Percentiles rank a stretch among this genome's conserved stretches.
Conservation (phyloP, 2,113 vertebrate species). For the Eolophus roseicapilla region DNA sequence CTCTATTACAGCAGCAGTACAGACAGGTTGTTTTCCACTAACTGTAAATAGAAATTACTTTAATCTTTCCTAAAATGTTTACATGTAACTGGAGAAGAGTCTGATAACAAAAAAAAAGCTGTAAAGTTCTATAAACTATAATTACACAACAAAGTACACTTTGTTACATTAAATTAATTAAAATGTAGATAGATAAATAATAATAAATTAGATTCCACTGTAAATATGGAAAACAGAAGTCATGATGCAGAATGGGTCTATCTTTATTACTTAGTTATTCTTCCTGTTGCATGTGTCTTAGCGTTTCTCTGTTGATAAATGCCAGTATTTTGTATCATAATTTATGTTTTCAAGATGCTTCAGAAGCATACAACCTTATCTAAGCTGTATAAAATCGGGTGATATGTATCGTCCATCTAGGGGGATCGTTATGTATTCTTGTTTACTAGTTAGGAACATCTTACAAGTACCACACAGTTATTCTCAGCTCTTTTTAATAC, state of each 20-base stretch:
- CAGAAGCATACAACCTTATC: neutral
- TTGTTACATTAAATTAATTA: constrained; percentile 57
- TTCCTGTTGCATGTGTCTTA: neutral
- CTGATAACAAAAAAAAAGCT: neutral
- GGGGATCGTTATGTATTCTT: constrained; percentile 14
- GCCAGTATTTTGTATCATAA: neutral
- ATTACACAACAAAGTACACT: constrained; percentile 57
- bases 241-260: neutral
- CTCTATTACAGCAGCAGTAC: constrained; percentile 33
- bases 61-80: constrained; percentile 70
- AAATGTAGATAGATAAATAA: constrained; percentile 37
- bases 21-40: constrained; percentile 58
- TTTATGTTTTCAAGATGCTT: neutral
- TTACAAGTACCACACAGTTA: constrained; percentile 44
- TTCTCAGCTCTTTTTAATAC: constrained; percentile 42
- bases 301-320: neutral
- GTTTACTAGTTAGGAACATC: constrained; percentile 23
- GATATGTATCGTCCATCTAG: neutral
- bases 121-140: constrained; percentile 49
- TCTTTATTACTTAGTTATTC: neutral
- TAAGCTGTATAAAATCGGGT: constrained; percentile 2
- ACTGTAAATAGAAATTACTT: constrained; percentile 65
- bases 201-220: constrained; percentile 13
- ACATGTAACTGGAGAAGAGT: constrained; percentile 51
- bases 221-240: constrained; percentile 20